Evolutionary conservation across 1,140 invertebrate species (phyloP).

Genomic region (Glossosoma conforme): DNA sequence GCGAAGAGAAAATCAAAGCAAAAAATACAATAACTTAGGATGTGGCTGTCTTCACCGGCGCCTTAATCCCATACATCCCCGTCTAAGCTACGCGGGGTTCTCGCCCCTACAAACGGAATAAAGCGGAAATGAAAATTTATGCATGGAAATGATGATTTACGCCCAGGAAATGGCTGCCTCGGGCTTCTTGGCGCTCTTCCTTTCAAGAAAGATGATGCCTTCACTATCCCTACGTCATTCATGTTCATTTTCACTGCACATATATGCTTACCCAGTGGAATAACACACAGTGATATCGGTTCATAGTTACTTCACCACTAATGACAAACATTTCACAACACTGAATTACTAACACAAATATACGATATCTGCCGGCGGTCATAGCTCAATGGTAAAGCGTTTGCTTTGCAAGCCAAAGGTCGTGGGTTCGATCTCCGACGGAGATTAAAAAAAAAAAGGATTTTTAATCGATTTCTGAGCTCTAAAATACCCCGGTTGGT

Average conservation of each 20-base stretch:
- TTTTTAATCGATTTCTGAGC: too few species aligned
- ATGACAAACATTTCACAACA: too few species aligned
- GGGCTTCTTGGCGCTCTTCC: not conserved
- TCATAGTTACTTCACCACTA: not conserved
- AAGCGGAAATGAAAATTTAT: conserved; percentile 30
- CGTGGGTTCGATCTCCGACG: too few species aligned
- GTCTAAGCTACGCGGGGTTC: not conserved
- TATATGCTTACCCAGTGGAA: conserved; percentile 3
- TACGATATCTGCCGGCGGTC: too few species aligned
- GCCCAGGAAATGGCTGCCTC: conserved; percentile 6
- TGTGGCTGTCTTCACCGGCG: not conserved
- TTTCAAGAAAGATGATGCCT: conserved; percentile 2
- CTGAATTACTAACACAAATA: too few species aligned
- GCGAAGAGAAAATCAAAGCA: conserved; percentile 1
- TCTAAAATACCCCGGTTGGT: too few species aligned
- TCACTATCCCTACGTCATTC: conserved; percentile 1
- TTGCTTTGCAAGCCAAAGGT: too few species aligned
- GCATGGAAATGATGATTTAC: conserved; percentile 29
- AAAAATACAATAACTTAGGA: not conserved
- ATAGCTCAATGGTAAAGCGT: too few species aligned
- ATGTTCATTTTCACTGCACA: conserved; percentile 5
- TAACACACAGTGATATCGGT: not conserved
- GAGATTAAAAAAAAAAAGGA: too few species aligned
- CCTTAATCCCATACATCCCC: too few species aligned
- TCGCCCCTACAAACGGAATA: conserved; percentile 16